These are phyloP conservation scores for Potamilus streckersoni DNA, from an alignment of 1,140 invertebrate species.

Conservation along the genomic window DNA sequence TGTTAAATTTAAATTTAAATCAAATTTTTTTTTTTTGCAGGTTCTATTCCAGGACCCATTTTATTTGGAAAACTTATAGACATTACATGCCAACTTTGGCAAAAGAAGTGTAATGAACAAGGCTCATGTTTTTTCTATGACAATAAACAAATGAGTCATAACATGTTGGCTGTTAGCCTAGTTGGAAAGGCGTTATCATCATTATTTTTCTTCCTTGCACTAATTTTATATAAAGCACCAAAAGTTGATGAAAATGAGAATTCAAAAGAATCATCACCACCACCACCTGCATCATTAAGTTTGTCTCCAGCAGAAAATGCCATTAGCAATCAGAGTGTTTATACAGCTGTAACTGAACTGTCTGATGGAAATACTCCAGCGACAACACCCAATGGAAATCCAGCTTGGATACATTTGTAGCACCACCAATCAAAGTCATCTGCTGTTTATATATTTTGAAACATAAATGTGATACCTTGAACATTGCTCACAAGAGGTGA, in stretches of 20 bases:
- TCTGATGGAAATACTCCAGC: conserved; percentile 23
- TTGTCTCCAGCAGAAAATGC: conserved; percentile 10
- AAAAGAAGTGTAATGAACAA: conserved; percentile 30
- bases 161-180: conserved; percentile 50
- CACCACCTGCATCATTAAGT: conserved; percentile 8
- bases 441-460: too few relatives aligned
- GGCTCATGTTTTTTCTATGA: conserved; percentile 60
- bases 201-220: conserved; percentile 56
- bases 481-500: too few relatives aligned
- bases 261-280: conserved; percentile 12
- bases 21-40: conserved; percentile 24
- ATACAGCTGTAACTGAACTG: conserved; percentile 27
- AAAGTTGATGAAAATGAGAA: conserved; percentile 19
- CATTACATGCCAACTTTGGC: conserved; percentile 60
- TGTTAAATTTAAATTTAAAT: not conserved
- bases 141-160: conserved; percentile 61
- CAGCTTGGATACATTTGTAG: conserved; percentile 17
- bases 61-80: conserved; percentile 63
- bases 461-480: too few relatives aligned
- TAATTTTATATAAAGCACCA: conserved; percentile 53
- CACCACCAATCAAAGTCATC: not conserved
- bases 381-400: conserved; percentile 15
- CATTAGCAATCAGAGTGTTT: conserved; percentile 29
- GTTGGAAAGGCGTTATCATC: conserved; percentile 48
- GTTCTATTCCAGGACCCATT: conserved; percentile 63